Evolutionary conservation across 2,113 vertebrate genomes (phyloP).

Genomic region (Laticauda colubrina): DNA sequence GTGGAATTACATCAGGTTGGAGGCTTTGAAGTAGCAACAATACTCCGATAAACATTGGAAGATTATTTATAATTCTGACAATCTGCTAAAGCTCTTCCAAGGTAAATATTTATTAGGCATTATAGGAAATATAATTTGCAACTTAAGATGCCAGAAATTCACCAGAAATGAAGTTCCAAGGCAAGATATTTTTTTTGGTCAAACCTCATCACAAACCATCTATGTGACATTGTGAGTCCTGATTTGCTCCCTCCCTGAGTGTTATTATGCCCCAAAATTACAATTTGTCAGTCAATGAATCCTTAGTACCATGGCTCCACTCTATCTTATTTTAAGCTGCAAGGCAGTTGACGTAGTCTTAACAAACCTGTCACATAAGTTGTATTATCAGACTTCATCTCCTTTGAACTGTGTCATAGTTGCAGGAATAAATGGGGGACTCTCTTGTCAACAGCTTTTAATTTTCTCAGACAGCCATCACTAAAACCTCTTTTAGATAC

Average conservation of each 20-base stretch:
- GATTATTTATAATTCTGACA: background rate
- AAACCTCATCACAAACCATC: too few relatives aligned
- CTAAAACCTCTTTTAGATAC: constrained; percentile 34
- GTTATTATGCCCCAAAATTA: background rate
- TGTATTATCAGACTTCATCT: constrained; percentile 60
- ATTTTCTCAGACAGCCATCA: constrained; percentile 66
- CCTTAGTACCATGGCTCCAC: background rate
- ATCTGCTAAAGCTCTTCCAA: background rate
- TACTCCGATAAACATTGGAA: background rate
- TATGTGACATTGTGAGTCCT: background rate
- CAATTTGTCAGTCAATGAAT: background rate
- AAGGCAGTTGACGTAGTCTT: constrained; percentile 44
- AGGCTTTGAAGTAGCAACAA: background rate
- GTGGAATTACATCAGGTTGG: background rate
- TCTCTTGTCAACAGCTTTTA: constrained; percentile 57
- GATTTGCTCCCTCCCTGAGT: background rate
- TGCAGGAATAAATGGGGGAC: constrained; percentile 53
- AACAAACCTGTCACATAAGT: constrained; percentile 64
- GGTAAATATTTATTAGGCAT: background rate
- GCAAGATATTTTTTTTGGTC: too few relatives aligned
- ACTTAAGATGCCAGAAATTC: background rate
- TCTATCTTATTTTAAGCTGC: background rate
- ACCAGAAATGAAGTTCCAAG: background rate
- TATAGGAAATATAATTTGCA: background rate
- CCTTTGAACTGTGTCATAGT: constrained; percentile 57